These are phyloP conservation scores for Cephalopterus ornatus DNA, from an alignment of 2,113 vertebrate genomes.

Conservation along the genomic window DNA sequence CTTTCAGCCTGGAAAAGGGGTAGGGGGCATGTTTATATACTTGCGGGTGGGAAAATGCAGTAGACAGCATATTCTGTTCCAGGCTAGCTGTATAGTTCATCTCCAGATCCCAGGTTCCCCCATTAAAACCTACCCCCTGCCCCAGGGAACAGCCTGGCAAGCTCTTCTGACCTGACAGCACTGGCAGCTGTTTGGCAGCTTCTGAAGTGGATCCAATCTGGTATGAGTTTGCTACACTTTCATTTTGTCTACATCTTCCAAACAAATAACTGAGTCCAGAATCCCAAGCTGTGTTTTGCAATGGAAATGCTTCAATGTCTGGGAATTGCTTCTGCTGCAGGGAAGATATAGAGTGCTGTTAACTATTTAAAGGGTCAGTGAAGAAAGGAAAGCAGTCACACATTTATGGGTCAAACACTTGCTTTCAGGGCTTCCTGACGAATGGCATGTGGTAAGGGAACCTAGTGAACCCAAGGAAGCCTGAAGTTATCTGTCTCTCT, in stretches of 20 bases:
- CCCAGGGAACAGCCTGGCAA: conserved; percentile 63
- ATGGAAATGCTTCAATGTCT: conserved; percentile 65
- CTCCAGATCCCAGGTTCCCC: conserved; percentile 46
- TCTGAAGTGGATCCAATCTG: conserved; percentile 70
- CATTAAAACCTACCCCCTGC: conserved; percentile 45
- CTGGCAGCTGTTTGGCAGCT: conserved; percentile 73
- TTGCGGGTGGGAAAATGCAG: conserved; percentile 25
- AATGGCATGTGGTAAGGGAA: not conserved
- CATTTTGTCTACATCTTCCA: conserved; percentile 66
- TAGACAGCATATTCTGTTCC: conserved; percentile 51
- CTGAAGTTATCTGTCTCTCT: not conserved
- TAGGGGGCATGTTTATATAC: not conserved
- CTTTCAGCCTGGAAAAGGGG: conserved; percentile 1
- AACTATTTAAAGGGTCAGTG: conserved; percentile 35
- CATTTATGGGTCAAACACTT: not conserved
- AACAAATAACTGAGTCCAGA: conserved; percentile 63
- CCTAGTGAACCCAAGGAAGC: not conserved
- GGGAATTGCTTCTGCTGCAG: conserved; percentile 60
- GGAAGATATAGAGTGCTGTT: conserved; percentile 22
- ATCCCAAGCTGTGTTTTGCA: conserved; percentile 70
- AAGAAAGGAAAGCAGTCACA: not conserved
- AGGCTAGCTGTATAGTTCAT: conserved; percentile 25
- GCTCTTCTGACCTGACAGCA: conserved; percentile 55
- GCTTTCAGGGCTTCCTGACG: not conserved
- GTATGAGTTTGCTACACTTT: conserved; percentile 73